These are phyloP conservation scores for Dendronephthya gigantea DNA, from an alignment of 64 coral and sea anemone genomes.

Conservation along the genomic window DNA sequence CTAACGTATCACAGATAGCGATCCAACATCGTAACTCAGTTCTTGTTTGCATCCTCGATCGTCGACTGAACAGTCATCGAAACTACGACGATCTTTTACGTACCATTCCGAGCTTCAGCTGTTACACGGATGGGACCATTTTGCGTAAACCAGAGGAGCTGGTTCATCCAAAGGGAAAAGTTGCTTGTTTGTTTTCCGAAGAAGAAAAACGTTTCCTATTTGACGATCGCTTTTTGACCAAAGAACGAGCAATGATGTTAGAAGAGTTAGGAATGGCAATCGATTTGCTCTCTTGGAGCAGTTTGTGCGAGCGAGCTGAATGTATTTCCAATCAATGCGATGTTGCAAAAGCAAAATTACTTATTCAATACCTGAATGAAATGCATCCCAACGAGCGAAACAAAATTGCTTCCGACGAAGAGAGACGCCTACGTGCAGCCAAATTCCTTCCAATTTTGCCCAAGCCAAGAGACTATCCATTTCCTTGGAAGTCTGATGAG, in stretches of 20 bases:
- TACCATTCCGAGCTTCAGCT: slow-evolving; percentile 39
- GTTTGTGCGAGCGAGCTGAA: slow-evolving; percentile 55
- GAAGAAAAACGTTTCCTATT: slow-evolving; percentile 54
- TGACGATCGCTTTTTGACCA: slow-evolving; percentile 30
- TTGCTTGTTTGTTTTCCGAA: slow-evolving; percentile 22
- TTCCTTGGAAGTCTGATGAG: slow-evolving; percentile 56
- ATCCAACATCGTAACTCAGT: neutral
- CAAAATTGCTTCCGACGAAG: neutral
- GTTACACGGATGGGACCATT: slow-evolving; percentile 14
- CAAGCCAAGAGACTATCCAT: slow-evolving; percentile 52
- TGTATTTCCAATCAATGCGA: slow-evolving; percentile 12
- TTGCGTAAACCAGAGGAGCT: slow-evolving; percentile 45
- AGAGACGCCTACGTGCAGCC: slow-evolving; percentile 17
- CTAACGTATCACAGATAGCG: neutral
- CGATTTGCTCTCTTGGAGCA: slow-evolving; percentile 40
- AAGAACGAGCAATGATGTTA: slow-evolving; percentile 28
- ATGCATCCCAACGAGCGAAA: neutral
- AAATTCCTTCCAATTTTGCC: slow-evolving; percentile 53
- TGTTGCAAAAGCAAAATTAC: slow-evolving; percentile 19
- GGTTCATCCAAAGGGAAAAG: slow-evolving; percentile 37
- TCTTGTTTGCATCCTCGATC: neutral
- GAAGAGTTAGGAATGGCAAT: slow-evolving; percentile 49
- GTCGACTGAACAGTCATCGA: neutral
- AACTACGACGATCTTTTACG: slow-evolving; percentile 24
- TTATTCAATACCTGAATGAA: neutral